Base-by-base conservation (phyloP, 2,797 vertebrate species). In the Tokudaia muenninki region DNA sequence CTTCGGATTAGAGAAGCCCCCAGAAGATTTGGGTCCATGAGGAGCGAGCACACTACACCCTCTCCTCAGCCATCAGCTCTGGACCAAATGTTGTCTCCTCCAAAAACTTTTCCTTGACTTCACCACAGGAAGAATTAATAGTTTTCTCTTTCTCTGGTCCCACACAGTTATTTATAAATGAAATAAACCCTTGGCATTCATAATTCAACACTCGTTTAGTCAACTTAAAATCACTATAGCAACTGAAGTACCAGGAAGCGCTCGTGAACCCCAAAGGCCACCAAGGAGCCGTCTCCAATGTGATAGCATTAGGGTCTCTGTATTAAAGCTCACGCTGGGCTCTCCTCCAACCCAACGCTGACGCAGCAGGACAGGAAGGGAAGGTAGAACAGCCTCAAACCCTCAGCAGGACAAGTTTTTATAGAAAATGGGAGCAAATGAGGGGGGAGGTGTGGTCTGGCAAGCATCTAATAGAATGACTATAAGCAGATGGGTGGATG, bases 121-220 rank as follows among this genome's bases (percentile, higher is more conserved):
- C 16, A 31, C 13, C 63, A 57, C 37, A 72, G 44, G n/a, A 41
- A 75, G 31, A 94, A 34, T 41, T 50, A 74, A 88, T 63, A 59
- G 16, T 92, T 88, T 92, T 75, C 65, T 92, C 55, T 63, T 22
- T 92, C 80, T 96, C 22, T 92, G 17, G 90, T 79, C 41, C 61
- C 82, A 79, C 2, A 41, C 59, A 78, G 81, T 44, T 84, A 79
- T 94, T 88, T 81, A 86, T 78, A 96, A 26, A 65, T 17, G 26
- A 94, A 90, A 92, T 81, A 96, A 97, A 75, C 34, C 34, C 52
- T 82, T 63, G n/a, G 22, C 9, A 22, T 92, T 87, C 34, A 37
- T 50, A 84, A 61, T n/a, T 59, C 70, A 93, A 92, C 82, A 29
- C 87, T 70, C 21, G 1, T 29, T 83, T 63, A 93, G 44, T 11